These are phyloP conservation scores for Watsonalla cultraria DNA, from an alignment of 2,888 invertebrate genomes.

Conservation along the genomic window DNA sequence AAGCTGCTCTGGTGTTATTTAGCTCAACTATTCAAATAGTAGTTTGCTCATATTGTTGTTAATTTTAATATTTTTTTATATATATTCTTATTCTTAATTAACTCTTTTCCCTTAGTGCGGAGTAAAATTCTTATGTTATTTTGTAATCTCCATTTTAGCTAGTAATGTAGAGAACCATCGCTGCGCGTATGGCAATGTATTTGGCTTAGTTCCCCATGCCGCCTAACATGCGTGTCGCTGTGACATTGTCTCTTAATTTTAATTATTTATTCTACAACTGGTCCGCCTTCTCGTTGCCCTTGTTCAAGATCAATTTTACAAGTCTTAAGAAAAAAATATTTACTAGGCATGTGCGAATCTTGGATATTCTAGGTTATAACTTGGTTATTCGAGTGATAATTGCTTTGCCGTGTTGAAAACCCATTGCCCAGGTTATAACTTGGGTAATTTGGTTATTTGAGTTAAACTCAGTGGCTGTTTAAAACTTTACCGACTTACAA, in stretches of 20 bases:
- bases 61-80: conserved; percentile 57
- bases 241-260: conserved; percentile 24
- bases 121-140: conserved; percentile 55
- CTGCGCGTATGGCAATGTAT: conserved; percentile 39
- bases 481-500: neutral
- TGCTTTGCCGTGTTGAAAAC: neutral
- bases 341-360: neutral
- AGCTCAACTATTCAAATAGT: conserved; percentile 73
- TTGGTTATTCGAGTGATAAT: neutral
- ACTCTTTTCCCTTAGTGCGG: conserved; percentile 48
- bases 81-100: conserved; percentile 41
- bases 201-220: conserved; percentile 39
- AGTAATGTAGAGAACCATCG: conserved; percentile 52
- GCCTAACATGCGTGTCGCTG: conserved; percentile 36
- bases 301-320: neutral
- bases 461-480: neutral
- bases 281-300: conserved; percentile 17
- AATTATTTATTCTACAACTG: conserved; percentile 16
- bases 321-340: neutral
- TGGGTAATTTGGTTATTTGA: neutral
- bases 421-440: neutral
- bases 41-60: conserved; percentile 77
- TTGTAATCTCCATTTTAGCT: conserved; percentile 65
- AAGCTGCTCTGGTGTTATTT: conserved; percentile 74
- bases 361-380: neutral